Percentiles rank a stretch among this genome's conserved stretches.
Conservation (phyloP, 2,888 invertebrate species). For the Tortricodes alternella region DNA sequence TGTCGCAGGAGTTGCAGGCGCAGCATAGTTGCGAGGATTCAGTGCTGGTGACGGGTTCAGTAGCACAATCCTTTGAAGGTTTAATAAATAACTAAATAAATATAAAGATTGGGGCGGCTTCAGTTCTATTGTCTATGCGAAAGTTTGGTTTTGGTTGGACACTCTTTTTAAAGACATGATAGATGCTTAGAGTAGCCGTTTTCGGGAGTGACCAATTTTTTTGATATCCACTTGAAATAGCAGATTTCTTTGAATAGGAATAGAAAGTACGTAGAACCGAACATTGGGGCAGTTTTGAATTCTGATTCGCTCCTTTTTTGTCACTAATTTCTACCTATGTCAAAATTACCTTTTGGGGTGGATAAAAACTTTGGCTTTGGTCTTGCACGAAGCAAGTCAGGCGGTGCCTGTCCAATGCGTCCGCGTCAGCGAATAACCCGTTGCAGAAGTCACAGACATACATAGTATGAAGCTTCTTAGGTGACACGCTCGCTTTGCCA, state of each 20-base stretch:
- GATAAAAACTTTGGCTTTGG: slow-evolving; percentile 42
- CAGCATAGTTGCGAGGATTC: slow-evolving; percentile 46
- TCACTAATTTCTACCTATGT: background rate
- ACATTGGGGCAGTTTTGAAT: too few species aligned
- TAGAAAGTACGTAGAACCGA: too few species aligned
- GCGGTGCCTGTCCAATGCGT: slow-evolving; percentile 64
- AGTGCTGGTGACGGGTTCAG: slow-evolving; percentile 1
- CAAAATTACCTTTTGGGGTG: slow-evolving; percentile 41
- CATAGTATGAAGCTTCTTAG: slow-evolving; percentile 64
- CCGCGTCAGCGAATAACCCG: slow-evolving; percentile 67
- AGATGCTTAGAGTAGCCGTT: too few species aligned
- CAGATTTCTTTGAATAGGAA: too few species aligned
- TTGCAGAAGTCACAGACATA: slow-evolving; percentile 72
- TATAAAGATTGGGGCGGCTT: too few species aligned
- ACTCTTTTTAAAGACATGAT: too few species aligned
- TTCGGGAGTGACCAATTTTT: too few species aligned
- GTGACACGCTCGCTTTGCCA: slow-evolving; percentile 54
- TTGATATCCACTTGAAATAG: too few species aligned
- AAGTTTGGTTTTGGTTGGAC: too few species aligned
- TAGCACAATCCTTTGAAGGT: background rate
- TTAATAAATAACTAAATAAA: too few species aligned
- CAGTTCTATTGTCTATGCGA: too few species aligned
- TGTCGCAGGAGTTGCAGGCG: slow-evolving; percentile 53
- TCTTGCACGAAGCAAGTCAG: slow-evolving; percentile 52
- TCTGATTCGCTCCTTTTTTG: too few species aligned